Evolutionary conservation across 1,140 invertebrate genomes (phyloP), one percentile per base, ranked within the genome.

Genomic region (Pogonomyrmex californicus): DNA sequence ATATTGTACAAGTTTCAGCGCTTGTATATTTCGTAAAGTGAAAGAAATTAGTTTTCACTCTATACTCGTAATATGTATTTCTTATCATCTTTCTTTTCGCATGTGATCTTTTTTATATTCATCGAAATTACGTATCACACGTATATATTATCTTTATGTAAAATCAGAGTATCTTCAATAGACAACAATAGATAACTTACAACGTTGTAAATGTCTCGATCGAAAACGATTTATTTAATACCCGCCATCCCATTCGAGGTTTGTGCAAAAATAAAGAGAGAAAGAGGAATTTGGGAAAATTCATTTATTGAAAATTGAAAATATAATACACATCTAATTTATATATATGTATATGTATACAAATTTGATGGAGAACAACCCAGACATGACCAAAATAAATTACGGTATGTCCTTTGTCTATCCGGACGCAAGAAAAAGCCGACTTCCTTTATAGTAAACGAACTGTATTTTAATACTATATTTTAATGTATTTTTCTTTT

Each of bases 271-370:
- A 71, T 58, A 58, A 71, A 58, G 6, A 73, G 7, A 36, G 5
- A 65, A 49, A 73, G 7, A 36, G 5, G 51, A 49, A 47, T 33
- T 71, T 82, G 54, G 65, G 41, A 73, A 82, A 82, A 33, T 71
- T 82, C 10, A 9, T 82, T 82, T 82, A 82, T 87, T 63, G 65
- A 76, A 76, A 60, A 60, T 68, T 75, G 38, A 95, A 94, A 95
- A 94, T 94, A 94, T 94, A 93, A 85, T 94, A 95, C 94, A 94
- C 94, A 94, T 90, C 92, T 91, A 92, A 94, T 93, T 93, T 92
- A 89, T 88, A 89, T 91, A 70, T 78, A 87, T 62, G 76, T 88
- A 87, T 89, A 82, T 78, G 87, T 90, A 71, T 91, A 92, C 90
- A 92, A 92, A 91, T 90, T 47, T 86, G 89, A 83, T 51, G 68